Conservation (phyloP, 1,140 invertebrate genomes). For the Ceratina japonica region DNA sequence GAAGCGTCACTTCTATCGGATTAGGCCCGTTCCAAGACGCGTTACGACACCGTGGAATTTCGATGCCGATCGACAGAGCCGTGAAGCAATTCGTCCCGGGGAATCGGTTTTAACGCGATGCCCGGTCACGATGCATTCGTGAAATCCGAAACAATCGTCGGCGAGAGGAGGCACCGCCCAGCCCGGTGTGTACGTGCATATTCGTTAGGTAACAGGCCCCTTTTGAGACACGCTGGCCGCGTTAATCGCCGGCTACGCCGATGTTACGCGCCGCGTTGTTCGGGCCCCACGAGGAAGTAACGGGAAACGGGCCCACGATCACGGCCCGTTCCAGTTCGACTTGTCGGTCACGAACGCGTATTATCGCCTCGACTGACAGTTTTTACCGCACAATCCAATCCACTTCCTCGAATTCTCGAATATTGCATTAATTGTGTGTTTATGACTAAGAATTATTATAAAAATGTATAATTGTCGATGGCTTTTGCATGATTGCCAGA, state of each 20-base stretch:
- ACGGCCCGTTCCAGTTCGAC: background rate
- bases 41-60: conserved; percentile 45
- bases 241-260: conserved; percentile 36
- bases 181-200: conserved; percentile 5
- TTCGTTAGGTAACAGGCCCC: conserved; percentile 49
- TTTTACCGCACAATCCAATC: no score
- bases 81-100: conserved; percentile 49
- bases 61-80: conserved; percentile 41
- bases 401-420: no score
- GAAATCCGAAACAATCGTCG: conserved; percentile 60
- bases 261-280: conserved; percentile 11
- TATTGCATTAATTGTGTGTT: no score
- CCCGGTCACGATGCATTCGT: conserved; percentile 55
- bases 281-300: conserved; percentile 15
- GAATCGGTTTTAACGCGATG: conserved; percentile 50
- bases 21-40: conserved; percentile 14
- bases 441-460: no score
- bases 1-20: conserved; percentile 16
- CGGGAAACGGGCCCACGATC: conserved; percentile 7
- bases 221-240: conserved; percentile 1
- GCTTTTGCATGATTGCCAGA: no score
- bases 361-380: no score
- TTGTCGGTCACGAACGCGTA: background rate
- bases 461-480: no score
- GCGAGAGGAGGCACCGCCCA: conserved; percentile 40